phyloP scores from a whole-genome alignment of 1,140 invertebrate genomes.

The Drosophila jambulina region DNA sequence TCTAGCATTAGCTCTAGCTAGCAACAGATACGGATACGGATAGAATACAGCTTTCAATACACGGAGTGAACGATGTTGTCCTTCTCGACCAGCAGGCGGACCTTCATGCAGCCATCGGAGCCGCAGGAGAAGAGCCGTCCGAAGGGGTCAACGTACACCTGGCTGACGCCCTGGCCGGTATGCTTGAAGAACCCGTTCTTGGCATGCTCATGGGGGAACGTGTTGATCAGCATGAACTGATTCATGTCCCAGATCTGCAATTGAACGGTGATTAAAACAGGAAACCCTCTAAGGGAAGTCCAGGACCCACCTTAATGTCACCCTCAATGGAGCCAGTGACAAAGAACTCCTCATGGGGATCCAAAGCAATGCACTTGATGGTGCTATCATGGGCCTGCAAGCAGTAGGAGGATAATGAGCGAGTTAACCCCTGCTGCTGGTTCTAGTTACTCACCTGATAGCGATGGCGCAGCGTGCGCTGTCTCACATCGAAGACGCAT shows the following conservation, averaged over 20 bases:
- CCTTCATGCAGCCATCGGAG: slow-evolving; percentile 99
- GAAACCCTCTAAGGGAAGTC: no score
- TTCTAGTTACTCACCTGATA: slow-evolving; percentile 86
- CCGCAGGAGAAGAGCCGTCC: slow-evolving; percentile 98
- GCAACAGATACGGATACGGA: slow-evolving; percentile 14
- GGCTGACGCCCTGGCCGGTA: slow-evolving; percentile 98
- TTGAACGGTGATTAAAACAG: neutral
- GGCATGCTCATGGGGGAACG: slow-evolving; percentile 96
- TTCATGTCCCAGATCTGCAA: slow-evolving; percentile 96
- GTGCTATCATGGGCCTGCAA: slow-evolving; percentile 94
- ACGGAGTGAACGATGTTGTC: slow-evolving; percentile 80
- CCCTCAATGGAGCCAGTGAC: slow-evolving; percentile 99
- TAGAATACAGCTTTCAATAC: slow-evolving; percentile 67
- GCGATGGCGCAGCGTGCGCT: slow-evolving; percentile 94
- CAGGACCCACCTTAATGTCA: slow-evolving; percentile 95
- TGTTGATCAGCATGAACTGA: slow-evolving; percentile 93
- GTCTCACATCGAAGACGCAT: slow-evolving; percentile 97
- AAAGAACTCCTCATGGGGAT: slow-evolving; percentile 98
- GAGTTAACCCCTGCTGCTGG: fast-evolving
- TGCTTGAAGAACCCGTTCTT: slow-evolving; percentile 97
- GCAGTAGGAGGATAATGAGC: no score
- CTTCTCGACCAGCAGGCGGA: slow-evolving; percentile 92
- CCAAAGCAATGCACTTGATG: slow-evolving; percentile 97
- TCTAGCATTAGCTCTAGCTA: slow-evolving; percentile 7
- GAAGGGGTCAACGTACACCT: slow-evolving; percentile 94